phyloP scores from a whole-genome alignment of 2,888 invertebrate species.

The Seira sanloemensis region DNA sequence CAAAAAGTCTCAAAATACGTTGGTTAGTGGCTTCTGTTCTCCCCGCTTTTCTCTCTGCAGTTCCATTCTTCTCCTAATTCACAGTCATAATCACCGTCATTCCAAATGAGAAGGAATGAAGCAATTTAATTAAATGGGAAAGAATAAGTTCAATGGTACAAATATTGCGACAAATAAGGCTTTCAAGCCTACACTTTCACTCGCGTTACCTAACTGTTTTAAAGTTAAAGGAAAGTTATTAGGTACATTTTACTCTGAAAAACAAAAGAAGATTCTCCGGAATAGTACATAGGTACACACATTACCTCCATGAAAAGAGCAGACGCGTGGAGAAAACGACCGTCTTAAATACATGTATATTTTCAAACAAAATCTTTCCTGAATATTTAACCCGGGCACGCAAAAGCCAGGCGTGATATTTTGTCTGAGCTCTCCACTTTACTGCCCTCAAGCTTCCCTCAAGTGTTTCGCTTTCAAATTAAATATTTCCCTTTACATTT shows the following conservation, averaged over 20 bases:
- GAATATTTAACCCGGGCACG: too few relatives aligned
- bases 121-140: constrained; percentile 48
- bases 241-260: too few relatives aligned
- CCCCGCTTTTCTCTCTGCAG: background rate
- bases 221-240: background rate
- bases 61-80: background rate
- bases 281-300: background rate
- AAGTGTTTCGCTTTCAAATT: too few relatives aligned
- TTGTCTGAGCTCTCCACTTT: too few relatives aligned
- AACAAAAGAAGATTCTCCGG: constrained; percentile 9
- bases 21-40: constrained; percentile 20
- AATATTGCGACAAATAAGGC: too few relatives aligned
- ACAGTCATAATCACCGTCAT: constrained; percentile 38
- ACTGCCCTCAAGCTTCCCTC: too few relatives aligned
- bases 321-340: constrained; percentile 26
- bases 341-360: too few relatives aligned
- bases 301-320: constrained; percentile 2
- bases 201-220: too few relatives aligned
- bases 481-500: too few relatives aligned
- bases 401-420: too few relatives aligned
- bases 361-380: too few relatives aligned
- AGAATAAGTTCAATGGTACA: constrained; percentile 35
- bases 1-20: background rate
- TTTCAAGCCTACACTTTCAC: too few relatives aligned
- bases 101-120: constrained; percentile 52